Base-by-base conservation (phyloP, 23 tunicate genomes). In the Clavelina lepadiformis region DNA sequence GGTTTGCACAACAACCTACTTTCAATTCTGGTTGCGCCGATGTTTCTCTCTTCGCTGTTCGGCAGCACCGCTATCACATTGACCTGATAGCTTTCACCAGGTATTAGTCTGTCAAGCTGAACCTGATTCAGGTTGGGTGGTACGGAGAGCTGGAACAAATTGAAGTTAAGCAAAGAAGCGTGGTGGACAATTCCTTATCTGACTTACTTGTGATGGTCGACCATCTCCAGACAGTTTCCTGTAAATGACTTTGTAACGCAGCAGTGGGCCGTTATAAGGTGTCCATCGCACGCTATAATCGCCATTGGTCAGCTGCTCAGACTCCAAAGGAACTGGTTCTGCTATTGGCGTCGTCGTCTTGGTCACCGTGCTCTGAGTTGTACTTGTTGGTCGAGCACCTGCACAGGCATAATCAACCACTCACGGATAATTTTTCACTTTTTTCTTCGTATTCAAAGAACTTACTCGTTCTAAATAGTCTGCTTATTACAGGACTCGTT, bases 191-290 rank as follows among this genome's bases (percentile, higher is more conserved):
- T 41, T 41, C 11, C 49, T 41, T 41, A 41, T 11, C 49, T 15
- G 15, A 53, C 22, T 6, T 53, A 53, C 59, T 51, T 63, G 50
- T 22, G 13, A 20, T 22, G 8, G 6, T 46, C 5, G 32, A 4
- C 57, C 57, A 5, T 13, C 64, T 8, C 57, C 56, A 35, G 50
- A 35, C 28, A 38, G 41, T 66, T 44, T 66, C 5, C 18, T 46
- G 63, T 69, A 69, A 13, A 54, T n/a, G 63, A 69, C 63, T 26
- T 69, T 69, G 46, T 69, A 69, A 53, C 33, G 53, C 29, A 21
- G 75, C 22, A 69, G 47, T 5, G 62, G 63, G 3, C 75, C 75
- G 28, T 32, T 13, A 33, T 69, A 54, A 3, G 35, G 20, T 8
- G 8, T 61, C 75, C 75, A 69, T 3, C 63, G 62, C 4, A 69